phyloP scores from a whole-genome alignment of 2,113 vertebrate species.

The Gobius niger region DNA sequence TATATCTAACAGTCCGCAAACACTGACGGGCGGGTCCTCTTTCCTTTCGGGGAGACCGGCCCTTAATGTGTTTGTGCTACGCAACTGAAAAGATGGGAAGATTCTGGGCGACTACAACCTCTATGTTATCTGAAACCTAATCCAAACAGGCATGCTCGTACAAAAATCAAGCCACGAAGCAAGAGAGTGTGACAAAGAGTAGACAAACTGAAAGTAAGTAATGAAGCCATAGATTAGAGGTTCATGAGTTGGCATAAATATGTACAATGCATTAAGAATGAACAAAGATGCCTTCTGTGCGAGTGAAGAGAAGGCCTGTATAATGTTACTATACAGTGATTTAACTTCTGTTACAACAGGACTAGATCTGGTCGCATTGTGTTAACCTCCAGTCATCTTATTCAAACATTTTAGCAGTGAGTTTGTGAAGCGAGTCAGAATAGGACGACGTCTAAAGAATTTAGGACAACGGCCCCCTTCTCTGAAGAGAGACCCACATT shows the following conservation, averaged over 20 bases:
- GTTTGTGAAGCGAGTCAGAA: conserved; percentile 40
- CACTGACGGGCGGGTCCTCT: conserved; percentile 51
- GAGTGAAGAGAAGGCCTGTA: conserved; percentile 1
- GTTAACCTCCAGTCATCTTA: conserved; percentile 17
- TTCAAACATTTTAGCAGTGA: conserved; percentile 16
- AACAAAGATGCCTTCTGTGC: conserved; percentile 3
- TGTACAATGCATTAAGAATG: neutral
- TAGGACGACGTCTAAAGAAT: conserved; percentile 49
- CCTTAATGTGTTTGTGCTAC: conserved; percentile 34
- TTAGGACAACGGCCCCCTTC: conserved; percentile 65
- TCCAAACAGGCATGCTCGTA: conserved; percentile 15
- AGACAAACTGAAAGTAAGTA: conserved; percentile 19
- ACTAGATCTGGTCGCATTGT: conserved; percentile 1
- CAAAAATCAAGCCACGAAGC: neutral
- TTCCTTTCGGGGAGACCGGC: conserved; percentile 29
- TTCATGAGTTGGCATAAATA: conserved; percentile 13
- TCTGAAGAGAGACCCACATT: conserved; percentile 69
- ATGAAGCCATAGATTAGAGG: neutral
- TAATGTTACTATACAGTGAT: neutral
- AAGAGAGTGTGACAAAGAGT: neutral
- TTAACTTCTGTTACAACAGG: neutral
- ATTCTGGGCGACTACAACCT: conserved; percentile 14
- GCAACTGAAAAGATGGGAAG: conserved; percentile 31
- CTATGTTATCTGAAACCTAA: conserved; percentile 24
- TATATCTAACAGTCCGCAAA: conserved; percentile 62